phyloP scores from a whole-genome alignment of 1,140 invertebrate genomes.

The Saxidomus purpurata region DNA sequence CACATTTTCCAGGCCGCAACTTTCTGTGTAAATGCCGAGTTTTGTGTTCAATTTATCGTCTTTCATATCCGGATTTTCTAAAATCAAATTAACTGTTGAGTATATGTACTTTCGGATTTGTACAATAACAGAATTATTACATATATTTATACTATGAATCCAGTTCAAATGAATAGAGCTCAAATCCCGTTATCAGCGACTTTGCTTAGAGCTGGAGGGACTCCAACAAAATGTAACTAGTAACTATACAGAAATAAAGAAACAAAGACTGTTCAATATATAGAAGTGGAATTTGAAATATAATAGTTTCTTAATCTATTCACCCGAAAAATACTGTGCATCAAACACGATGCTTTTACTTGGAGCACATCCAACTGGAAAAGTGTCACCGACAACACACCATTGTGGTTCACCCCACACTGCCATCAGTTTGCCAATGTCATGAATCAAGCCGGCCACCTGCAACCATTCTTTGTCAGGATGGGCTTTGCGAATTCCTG shows the following conservation, averaged over 20 bases:
- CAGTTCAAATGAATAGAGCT: no score
- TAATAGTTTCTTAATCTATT: no score
- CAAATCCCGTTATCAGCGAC: no score
- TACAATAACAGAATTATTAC: no score
- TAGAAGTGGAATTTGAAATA: no score
- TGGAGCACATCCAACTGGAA: slow-evolving; percentile 96
- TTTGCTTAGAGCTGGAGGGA: no score
- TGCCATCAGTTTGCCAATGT: slow-evolving; percentile 96
- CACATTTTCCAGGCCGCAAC: slow-evolving; percentile 96
- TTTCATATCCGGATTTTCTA: slow-evolving; percentile 94
- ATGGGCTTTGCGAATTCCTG: slow-evolving; percentile 91
- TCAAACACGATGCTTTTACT: slow-evolving; percentile 95
- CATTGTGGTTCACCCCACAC: slow-evolving; percentile 96
- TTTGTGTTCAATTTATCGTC: slow-evolving; percentile 91
- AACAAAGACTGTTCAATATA: no score
- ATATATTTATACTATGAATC: no score
- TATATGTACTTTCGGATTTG: no score
- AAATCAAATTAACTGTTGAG: no score
- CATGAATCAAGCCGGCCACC: slow-evolving; percentile 97
- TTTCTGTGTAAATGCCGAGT: slow-evolving; percentile 95
- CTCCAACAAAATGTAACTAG: no score
- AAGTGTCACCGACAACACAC: slow-evolving; percentile 98
- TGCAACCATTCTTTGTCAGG: slow-evolving; percentile 97
- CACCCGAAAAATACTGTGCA: slow-evolving; percentile 88
- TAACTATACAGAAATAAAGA: no score